Percentiles rank a stretch among this genome's conserved stretches.
phyloP scores from a whole-genome alignment of 2,113 vertebrate species.

The Cyrtonyx montezumae region DNA sequence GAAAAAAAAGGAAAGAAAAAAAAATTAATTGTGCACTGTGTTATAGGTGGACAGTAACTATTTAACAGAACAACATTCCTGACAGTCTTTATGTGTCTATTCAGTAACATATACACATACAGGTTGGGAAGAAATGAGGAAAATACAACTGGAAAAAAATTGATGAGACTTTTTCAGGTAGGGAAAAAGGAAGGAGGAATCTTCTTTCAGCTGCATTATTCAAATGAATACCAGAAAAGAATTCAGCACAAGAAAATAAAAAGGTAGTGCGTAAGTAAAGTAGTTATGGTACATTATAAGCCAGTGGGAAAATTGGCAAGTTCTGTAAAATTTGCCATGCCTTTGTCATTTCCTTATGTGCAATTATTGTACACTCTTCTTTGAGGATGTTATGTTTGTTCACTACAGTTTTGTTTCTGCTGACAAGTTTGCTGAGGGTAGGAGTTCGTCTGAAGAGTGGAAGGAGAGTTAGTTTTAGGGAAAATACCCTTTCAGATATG shows the following conservation, averaged over 20 bases:
- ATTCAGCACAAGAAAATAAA: not conserved
- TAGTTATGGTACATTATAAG: not conserved
- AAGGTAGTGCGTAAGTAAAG: not conserved
- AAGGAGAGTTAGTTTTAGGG: not conserved
- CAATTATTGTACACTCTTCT: not conserved
- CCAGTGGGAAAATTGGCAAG: not conserved
- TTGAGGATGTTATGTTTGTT: not conserved
- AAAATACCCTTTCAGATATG: not conserved
- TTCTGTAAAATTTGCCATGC: not conserved
- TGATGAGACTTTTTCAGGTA: not conserved
- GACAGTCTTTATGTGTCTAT: not conserved
- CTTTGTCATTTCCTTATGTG: not conserved
- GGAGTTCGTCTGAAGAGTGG: not conserved
- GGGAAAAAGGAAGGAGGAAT: not conserved
- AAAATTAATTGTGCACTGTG: not conserved
- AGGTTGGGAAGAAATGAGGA: not conserved
- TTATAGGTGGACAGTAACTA: not conserved
- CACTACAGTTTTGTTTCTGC: not conserved
- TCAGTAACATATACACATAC: not conserved
- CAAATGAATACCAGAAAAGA: not conserved
- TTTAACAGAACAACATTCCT: not conserved
- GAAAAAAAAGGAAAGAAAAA: not conserved
- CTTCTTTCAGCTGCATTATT: not conserved
- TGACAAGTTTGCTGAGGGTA: not conserved
- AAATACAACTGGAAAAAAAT: not conserved